phyloP scores from a whole-genome alignment of 2,888 invertebrate genomes.

The Drosophila greeni region DNA sequence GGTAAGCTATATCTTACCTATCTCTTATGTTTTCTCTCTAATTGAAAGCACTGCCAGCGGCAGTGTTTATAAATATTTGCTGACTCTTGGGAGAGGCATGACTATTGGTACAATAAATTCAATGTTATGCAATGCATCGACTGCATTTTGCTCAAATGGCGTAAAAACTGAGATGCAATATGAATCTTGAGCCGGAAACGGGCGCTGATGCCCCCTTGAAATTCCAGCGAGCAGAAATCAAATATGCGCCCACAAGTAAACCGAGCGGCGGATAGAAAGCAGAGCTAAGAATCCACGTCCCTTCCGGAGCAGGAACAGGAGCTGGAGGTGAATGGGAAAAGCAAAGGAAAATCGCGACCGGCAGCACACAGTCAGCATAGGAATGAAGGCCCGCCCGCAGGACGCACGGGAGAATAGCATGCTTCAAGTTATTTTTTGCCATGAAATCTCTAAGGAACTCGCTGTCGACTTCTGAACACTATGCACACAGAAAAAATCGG shows the following conservation, averaged over 20 bases:
- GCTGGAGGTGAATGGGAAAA: conserved; percentile 17
- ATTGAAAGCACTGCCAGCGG: conserved; percentile 14
- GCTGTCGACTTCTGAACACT: conserved; percentile 42
- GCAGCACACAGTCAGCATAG: conserved; percentile 61
- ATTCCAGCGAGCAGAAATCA: conserved; percentile 51
- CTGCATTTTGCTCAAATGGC: conserved; percentile 42
- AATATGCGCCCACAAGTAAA: conserved; percentile 56
- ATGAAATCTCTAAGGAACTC: conserved; percentile 60
- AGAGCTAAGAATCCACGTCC: conserved; percentile 47
- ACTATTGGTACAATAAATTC: conserved; percentile 35
- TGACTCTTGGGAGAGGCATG: neutral
- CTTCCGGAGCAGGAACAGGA: conserved; percentile 14
- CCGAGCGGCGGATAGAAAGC: conserved; percentile 38
- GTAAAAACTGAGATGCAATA: conserved; percentile 36
- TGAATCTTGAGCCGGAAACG: conserved; percentile 28
- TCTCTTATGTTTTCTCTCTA: neutral
- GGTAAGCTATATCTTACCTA: conserved; percentile 3
- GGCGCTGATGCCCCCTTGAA: conserved; percentile 29
- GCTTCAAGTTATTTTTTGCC: conserved; percentile 56
- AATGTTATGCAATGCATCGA: conserved; percentile 40
- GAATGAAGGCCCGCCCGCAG: conserved; percentile 52
- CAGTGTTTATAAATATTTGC: conserved; percentile 21
- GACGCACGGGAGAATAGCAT: conserved; percentile 31
- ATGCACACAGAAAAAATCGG: conserved; percentile 1
- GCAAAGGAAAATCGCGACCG: conserved; percentile 50